Conservation (phyloP, 2,113 vertebrate species). For the Syrmaticus mikado region DNA sequence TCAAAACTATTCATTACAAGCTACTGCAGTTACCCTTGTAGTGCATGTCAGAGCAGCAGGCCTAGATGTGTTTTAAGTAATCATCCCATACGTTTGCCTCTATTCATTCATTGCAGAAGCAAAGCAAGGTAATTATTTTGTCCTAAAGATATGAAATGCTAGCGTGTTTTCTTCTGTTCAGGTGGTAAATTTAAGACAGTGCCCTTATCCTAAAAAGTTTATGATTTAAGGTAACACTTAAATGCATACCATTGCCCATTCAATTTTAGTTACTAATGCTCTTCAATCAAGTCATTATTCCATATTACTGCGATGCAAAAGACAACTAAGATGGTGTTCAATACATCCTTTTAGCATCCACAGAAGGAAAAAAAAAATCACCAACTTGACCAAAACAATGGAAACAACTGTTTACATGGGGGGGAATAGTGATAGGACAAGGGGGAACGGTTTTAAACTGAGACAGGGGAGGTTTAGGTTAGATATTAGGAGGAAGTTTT, state of each 20-base stretch:
- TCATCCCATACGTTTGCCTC: background rate
- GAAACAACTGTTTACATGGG: too few relatives aligned
- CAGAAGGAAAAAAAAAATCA: background rate
- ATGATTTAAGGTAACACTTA: background rate
- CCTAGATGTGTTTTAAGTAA: background rate
- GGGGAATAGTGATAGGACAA: too few relatives aligned
- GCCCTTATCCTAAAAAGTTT: background rate
- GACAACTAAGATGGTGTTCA: background rate
- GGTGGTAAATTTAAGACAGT: background rate
- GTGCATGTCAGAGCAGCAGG: background rate
- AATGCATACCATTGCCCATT: background rate
- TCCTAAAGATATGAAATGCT: background rate
- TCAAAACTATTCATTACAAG: background rate
- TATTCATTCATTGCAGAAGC: background rate
- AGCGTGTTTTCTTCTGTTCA: background rate
- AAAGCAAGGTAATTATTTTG: background rate
- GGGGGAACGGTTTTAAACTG: too few relatives aligned
- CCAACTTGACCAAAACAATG: background rate
- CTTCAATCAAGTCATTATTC: background rate
- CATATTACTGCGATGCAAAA: background rate
- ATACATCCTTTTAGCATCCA: background rate
- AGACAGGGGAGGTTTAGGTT: too few relatives aligned
- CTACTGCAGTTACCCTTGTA: background rate
- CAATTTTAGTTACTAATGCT: background rate
- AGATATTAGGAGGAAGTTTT: too few relatives aligned